These are phyloP conservation scores for Akabosia matsudoensis DNA, from an alignment of 1,140 invertebrate species.

Conservation along the genomic window DNA sequence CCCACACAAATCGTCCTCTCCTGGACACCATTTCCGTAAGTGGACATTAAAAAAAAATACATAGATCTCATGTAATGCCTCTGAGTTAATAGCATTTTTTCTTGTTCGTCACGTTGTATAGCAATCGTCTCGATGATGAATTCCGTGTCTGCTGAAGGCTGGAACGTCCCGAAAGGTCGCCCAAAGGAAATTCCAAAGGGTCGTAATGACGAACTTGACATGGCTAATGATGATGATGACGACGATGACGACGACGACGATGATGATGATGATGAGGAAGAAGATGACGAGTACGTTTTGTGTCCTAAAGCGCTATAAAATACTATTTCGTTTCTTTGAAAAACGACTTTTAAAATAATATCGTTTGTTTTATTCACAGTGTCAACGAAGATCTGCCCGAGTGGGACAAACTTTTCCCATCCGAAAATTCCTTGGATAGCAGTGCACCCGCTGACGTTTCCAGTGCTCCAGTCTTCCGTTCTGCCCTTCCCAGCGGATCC, in stretches of 20 bases:
- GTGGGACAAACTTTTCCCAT: background rate
- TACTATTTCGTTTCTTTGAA: too few relatives aligned
- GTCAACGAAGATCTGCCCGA: background rate
- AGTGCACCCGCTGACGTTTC: background rate
- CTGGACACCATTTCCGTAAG: conserved; percentile 1
- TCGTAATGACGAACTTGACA: background rate
- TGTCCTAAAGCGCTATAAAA: too few relatives aligned
- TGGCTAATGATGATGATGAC: background rate
- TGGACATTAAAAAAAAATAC: background rate
- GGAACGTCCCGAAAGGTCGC: conserved; percentile 1
- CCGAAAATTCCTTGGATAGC: background rate
- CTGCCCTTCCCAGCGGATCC: background rate
- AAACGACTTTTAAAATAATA: too few relatives aligned
- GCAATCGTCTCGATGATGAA: too few relatives aligned
- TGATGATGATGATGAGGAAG: background rate
- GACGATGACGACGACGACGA: conserved; percentile 12
- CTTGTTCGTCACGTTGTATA: background rate
- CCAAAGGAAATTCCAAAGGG: background rate
- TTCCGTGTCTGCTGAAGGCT: background rate
- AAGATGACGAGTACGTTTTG: conserved; percentile 7
- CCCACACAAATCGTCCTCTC: background rate
- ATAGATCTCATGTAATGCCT: background rate
- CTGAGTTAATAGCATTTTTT: background rate
- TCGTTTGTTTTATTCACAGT: too few relatives aligned
- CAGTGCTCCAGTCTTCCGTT: background rate